Evolutionary conservation across 2,888 invertebrate genomes (phyloP), one percentile per base, ranked within the genome.

Genomic region (Leptogaster cylindrica): DNA sequence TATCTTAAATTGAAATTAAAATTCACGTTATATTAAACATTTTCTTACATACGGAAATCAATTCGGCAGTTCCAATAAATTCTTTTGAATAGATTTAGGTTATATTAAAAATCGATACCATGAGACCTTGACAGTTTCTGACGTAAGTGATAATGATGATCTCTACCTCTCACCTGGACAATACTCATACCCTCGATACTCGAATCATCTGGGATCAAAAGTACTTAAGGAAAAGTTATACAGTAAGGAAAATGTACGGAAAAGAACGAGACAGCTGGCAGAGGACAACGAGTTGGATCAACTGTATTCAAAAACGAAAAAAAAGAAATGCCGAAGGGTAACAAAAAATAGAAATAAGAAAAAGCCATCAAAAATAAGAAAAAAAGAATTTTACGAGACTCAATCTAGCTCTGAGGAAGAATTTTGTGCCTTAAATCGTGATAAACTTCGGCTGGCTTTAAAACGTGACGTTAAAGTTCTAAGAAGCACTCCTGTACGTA

Each of bases 361-460:
- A 18, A 44, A 25, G 50, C 33, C 36, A 14, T 39, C 39, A 12
- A 51, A 41, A 16, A 10, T 14, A 3, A 65, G 27, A 23, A 65
- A 65, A 14, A 65, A 65, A 65, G 6, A 10, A 8, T 8, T 4
- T 31, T 33, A 12, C 7, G 12, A 12, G 16, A 14, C 31, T 33
- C 18, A 36, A 14, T 25, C 50, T 14, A 39, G 25, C 27, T 65
- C 65, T 20, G 72, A 70, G 2, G 64, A 74, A 4, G 71, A 72
- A 6, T 66, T 70, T 2, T 71, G 72, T 2, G 71, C 73, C 3
- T 52, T 78, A 10, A 78, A 75, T 70, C 72, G 79, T 2, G 74
- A 76, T 36, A 75, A 78, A 50, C 68, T 79, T 36, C 74, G 76
- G 1, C 70, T 76, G 14, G 79, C 79, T 1, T 67, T 79, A 50